phyloP scores from a whole-genome alignment of 2,113 vertebrate genomes.

The Acanthisitta chloris region DNA sequence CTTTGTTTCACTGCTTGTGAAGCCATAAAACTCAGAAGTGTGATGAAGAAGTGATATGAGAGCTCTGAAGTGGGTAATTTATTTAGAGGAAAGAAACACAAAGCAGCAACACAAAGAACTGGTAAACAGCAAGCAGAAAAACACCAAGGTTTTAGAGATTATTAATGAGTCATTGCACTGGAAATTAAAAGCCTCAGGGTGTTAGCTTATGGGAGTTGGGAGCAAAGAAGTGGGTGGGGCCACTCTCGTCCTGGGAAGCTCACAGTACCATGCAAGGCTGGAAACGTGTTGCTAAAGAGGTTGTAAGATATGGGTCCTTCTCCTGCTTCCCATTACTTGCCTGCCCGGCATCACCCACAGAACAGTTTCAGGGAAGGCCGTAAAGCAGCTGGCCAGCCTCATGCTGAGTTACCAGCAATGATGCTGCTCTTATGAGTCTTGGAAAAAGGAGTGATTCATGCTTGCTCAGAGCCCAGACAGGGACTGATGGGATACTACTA shows the following conservation, averaged over 20 bases:
- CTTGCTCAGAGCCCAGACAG: background rate
- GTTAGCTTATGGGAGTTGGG: background rate
- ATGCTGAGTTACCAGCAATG: background rate
- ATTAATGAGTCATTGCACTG: background rate
- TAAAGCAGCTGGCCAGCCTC: background rate
- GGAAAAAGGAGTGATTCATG: background rate
- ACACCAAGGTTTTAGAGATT: background rate
- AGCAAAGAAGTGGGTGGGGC: background rate
- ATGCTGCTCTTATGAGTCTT: background rate
- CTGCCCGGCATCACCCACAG: accelerated
- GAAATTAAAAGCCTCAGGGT: background rate
- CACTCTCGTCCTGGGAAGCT: background rate
- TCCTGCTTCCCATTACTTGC: background rate
- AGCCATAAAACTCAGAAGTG: background rate
- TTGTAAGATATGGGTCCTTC: background rate
- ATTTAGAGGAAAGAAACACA: background rate
- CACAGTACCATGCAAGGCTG: background rate
- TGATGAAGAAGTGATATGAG: background rate
- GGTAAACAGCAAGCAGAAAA: background rate
- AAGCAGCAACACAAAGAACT: background rate
- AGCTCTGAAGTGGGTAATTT: background rate
- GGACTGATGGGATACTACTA: background rate
- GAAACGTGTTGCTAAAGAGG: background rate
- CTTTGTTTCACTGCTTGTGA: background rate
- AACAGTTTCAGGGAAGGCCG: background rate